Evolutionary conservation across 2,797 vertebrate species (phyloP).

Genomic region (Sebastes itinus): DNA sequence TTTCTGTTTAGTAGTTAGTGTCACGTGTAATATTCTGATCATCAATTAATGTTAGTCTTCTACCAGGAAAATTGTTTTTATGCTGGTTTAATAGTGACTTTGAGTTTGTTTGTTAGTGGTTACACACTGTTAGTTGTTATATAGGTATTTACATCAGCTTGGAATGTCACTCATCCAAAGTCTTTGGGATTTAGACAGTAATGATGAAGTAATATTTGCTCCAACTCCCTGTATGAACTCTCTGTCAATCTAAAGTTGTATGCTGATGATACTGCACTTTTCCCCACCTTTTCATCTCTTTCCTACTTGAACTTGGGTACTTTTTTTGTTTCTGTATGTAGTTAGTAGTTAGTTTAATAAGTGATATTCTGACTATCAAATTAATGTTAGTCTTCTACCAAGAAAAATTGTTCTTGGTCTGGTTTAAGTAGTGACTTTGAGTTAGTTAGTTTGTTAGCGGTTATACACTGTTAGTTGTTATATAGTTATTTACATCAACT

Average conservation of each 20-base stretch:
- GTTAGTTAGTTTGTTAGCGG: neutral
- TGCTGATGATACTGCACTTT: constrained; percentile 23
- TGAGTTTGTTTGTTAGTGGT: neutral
- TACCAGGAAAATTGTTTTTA: neutral
- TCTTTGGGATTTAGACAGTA: neutral
- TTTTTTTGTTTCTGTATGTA: neutral
- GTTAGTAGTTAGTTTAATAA: neutral
- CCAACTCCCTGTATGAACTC: neutral
- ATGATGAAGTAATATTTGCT: neutral
- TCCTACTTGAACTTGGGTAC: neutral
- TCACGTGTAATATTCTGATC: neutral
- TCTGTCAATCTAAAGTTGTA: neutral
- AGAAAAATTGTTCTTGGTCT: neutral
- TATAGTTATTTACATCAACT: neutral
- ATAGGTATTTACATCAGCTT: neutral
- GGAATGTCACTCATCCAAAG: neutral
- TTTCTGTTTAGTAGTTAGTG: neutral
- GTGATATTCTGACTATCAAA: neutral
- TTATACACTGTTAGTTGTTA: neutral
- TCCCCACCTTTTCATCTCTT: neutral
- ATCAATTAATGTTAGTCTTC: neutral
- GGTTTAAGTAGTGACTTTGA: neutral
- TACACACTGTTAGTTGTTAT: neutral
- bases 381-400: neutral
- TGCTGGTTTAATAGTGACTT: neutral